phyloP scores from a whole-genome alignment of 1,140 invertebrate species.

The Lethrus apterus region DNA sequence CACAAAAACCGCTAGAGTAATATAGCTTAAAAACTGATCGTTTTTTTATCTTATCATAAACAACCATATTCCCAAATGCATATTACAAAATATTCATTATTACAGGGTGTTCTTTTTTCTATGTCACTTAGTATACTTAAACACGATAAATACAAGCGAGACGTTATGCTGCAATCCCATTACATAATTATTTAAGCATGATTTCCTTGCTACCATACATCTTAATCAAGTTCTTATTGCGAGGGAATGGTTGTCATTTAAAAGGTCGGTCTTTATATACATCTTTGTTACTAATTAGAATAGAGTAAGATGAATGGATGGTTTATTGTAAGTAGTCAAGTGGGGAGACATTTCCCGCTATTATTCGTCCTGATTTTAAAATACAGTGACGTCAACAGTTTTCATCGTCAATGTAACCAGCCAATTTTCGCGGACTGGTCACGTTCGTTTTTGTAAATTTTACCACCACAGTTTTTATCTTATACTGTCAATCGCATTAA shows the following conservation, averaged over 20 bases:
- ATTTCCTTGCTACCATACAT: conserved; percentile 17
- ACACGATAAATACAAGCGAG: neutral
- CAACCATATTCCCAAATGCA: no score
- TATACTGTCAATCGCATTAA: no score
- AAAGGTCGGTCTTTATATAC: conserved; percentile 10
- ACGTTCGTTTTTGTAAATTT: neutral
- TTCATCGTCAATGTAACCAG: no score
- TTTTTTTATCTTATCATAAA: no score
- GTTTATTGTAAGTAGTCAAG: no score
- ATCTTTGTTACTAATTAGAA: conserved; percentile 21
- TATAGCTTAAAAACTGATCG: no score
- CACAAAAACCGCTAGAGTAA: no score
- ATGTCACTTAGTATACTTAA: neutral
- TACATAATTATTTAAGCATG: conserved; percentile 6
- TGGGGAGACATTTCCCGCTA: no score
- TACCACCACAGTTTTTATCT: neutral
- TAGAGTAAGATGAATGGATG: conserved; percentile 20
- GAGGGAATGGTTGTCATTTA: conserved; percentile 18
- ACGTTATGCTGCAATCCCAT: neutral
- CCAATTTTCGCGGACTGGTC: no score
- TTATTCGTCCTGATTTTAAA: no score
- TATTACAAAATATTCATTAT: no score
- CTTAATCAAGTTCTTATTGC: conserved; percentile 19
- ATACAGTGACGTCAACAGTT: conserved; percentile 2
- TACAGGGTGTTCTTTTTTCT: no score